Evolutionary conservation across 2,888 invertebrate species (phyloP).

Genomic region (Himalopsyche kuldschensis): DNA sequence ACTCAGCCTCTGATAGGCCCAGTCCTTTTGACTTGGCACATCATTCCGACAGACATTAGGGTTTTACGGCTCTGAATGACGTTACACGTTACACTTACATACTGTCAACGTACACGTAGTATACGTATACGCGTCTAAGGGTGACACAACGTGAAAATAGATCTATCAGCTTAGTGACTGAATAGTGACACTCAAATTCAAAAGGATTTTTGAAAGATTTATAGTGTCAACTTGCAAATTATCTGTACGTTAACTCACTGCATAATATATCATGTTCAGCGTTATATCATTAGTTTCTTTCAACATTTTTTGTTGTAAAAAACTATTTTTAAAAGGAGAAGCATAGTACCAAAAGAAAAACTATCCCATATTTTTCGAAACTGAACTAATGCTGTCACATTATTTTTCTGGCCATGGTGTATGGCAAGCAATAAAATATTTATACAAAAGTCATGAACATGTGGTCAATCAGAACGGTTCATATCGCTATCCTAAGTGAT

Average conservation of each 20-base stretch:
- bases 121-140: neutral
- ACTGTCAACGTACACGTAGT: neutral
- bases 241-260: neutral
- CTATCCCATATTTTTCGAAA: too few relatives aligned
- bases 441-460: too few relatives aligned
- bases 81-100: neutral
- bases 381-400: too few relatives aligned
- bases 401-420: too few relatives aligned
- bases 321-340: too few relatives aligned
- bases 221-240: neutral
- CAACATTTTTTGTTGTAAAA: too few relatives aligned
- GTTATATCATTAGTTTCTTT: too few relatives aligned
- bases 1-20: slow-evolving; percentile 13
- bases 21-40: slow-evolving; percentile 36
- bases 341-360: too few relatives aligned
- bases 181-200: neutral
- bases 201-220: neutral
- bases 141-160: neutral
- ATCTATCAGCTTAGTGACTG: neutral
- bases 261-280: too few relatives aligned
- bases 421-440: too few relatives aligned
- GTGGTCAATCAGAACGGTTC: too few relatives aligned
- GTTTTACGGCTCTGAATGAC: slow-evolving; percentile 27
- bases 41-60: slow-evolving; percentile 34
- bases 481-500: too few relatives aligned